A percentile compares a stretch with the other conserved stretches of the same genome.
phyloP scores from a whole-genome alignment of 2,888 invertebrate genomes.

The Dryococelus australis region DNA sequence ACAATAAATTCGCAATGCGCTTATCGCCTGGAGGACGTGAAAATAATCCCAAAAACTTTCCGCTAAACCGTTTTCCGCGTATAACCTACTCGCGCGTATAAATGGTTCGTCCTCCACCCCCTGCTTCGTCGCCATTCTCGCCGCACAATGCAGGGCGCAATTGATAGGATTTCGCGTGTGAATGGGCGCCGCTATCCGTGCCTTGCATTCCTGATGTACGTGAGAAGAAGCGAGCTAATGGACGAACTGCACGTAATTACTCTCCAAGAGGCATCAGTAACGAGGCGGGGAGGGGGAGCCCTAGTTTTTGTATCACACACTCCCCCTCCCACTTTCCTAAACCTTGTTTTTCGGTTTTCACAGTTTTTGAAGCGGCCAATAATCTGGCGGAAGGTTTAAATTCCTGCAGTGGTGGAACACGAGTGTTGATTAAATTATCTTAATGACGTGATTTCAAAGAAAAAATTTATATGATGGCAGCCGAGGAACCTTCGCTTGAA shows the following conservation, averaged over 20 bases:
- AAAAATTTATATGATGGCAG: no score
- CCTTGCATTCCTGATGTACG: neutral
- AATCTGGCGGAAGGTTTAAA: neutral
- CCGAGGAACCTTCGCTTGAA: no score
- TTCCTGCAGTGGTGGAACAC: neutral
- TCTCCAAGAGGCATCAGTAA: neutral
- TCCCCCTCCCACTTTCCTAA: neutral
- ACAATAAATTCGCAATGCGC: neutral
- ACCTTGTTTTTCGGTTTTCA: neutral
- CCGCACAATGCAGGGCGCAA: neutral
- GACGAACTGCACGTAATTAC: neutral
- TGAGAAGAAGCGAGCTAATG: neutral
- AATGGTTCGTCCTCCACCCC: neutral
- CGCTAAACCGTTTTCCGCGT: neutral
- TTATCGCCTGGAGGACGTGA: neutral
- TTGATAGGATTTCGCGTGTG: neutral
- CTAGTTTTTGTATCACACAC: neutral
- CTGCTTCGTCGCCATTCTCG: neutral
- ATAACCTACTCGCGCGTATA: neutral
- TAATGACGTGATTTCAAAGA: no score
- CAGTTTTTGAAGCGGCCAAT: neutral
- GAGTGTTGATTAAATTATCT: no score
- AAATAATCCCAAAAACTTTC: neutral
- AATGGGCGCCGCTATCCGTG: neutral
- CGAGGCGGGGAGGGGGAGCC: no score